phyloP scores from a whole-genome alignment of 1,140 invertebrate genomes.

The Patella vulgata region DNA sequence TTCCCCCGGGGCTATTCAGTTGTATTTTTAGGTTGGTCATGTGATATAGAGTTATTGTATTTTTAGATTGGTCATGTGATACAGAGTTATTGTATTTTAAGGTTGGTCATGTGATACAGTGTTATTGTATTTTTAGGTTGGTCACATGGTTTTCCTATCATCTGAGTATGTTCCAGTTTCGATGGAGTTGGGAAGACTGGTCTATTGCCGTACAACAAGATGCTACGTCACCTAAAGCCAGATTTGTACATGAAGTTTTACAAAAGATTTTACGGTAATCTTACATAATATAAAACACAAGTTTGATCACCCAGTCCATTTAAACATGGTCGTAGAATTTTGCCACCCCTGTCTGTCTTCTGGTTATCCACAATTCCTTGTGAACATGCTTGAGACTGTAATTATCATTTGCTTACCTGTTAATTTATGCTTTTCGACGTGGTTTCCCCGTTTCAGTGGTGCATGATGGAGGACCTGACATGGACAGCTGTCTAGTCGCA shows the following conservation, averaged over 20 bases:
- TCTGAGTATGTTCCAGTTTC: slow-evolving; percentile 98
- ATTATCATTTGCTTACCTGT: too few relatives aligned
- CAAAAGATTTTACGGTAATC: slow-evolving; percentile 86
- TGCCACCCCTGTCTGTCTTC: not conserved
- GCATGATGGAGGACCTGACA: too few relatives aligned
- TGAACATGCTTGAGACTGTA: not conserved
- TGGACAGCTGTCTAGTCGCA: too few relatives aligned
- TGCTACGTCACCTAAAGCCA: slow-evolving; percentile 90
- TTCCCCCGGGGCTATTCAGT: too few relatives aligned
- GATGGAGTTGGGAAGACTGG: slow-evolving; percentile 93
- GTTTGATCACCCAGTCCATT: not conserved
- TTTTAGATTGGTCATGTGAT: too few relatives aligned
- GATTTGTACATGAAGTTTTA: slow-evolving; percentile 94
- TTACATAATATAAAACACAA: slow-evolving; percentile 10
- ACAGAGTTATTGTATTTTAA: too few relatives aligned
- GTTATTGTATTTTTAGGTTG: slow-evolving; percentile 73
- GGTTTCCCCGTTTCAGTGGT: too few relatives aligned
- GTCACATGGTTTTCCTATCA: slow-evolving; percentile 99
- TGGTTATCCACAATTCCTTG: not conserved
- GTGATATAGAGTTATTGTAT: too few relatives aligned
- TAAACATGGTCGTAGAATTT: not conserved
- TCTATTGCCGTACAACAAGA: slow-evolving; percentile 71
- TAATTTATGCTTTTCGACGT: too few relatives aligned
- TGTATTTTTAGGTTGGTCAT: too few relatives aligned
- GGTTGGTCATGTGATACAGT: too few relatives aligned